These are phyloP conservation scores for Sebastiscus tertius DNA, from an alignment of 2,797 vertebrate species.

Conservation along the genomic window DNA sequence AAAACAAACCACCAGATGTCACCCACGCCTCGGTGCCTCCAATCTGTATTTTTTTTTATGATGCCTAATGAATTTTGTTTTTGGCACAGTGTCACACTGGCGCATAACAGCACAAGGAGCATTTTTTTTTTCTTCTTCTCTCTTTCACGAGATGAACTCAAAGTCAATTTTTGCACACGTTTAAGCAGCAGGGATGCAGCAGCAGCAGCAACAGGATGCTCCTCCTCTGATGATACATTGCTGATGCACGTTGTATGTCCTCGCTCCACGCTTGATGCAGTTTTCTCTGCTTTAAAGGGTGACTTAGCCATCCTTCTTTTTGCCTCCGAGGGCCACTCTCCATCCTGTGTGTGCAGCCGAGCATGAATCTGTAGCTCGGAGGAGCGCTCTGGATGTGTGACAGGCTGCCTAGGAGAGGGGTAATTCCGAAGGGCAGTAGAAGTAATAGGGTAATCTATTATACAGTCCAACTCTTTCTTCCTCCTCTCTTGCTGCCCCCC, in stretches of 20 bases:
- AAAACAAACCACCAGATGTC: constrained; percentile 73
- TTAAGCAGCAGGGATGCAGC: background rate
- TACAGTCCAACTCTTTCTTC: constrained; percentile 72
- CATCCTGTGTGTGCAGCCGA: constrained; percentile 62
- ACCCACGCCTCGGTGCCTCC: constrained; percentile 51
- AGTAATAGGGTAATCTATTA: constrained; percentile 87
- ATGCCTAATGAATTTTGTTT: constrained; percentile 55
- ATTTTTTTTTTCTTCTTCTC: background rate
- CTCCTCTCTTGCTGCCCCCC: constrained; percentile 22
- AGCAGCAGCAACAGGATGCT: constrained; percentile 46
- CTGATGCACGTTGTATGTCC: constrained; percentile 23
- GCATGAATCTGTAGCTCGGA: constrained; percentile 63
- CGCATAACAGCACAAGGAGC: constrained; percentile 31
- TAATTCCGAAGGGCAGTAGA: constrained; percentile 79
- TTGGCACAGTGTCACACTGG: constrained; percentile 49
- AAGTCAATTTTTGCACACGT: constrained; percentile 40
- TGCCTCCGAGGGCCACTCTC: constrained; percentile 61
- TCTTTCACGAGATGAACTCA: constrained; percentile 5
- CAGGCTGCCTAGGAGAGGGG: constrained; percentile 68
- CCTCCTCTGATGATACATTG: constrained; percentile 25
- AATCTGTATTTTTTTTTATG: constrained; percentile 43
- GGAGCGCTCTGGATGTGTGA: constrained; percentile 59
- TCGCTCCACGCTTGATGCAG: constrained; percentile 38
- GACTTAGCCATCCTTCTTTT: constrained; percentile 56
- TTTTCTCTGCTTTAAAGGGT: constrained; percentile 25